Base-by-base conservation (phyloP, 1,140 invertebrate genomes). In the Spodoptera frugiperda region DNA sequence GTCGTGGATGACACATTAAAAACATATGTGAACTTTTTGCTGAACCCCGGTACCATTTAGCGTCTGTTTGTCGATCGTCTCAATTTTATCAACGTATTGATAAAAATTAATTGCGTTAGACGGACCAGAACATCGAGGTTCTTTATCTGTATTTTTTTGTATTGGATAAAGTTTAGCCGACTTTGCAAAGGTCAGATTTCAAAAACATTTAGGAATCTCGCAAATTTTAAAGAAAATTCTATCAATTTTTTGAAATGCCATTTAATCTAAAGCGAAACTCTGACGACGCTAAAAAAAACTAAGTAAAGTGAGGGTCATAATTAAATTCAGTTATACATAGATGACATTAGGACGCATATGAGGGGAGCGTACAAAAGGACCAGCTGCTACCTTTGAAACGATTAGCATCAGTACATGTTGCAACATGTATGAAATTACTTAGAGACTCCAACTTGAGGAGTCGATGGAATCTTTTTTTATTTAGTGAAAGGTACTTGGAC, bases 1-100 rank as follows among this genome's bases (percentile, higher is more conserved):
- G 87, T 78, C 82, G 59, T 63, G 57, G 82, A 90, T 90, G 88
- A 90, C 87, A 91, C 83, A 89, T 84, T 84, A 77, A 78, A 83
- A 71, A 80, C 83, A 87, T 83, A 79, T 87, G 84, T 85, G 76
- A 79, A 84, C 51, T 81, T 87, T 85, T 89, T 87, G 76, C 75
- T 82, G 49, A 81, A 70, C 77, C 77, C 68, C 44, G 44, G 48
- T 10, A 53, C 44, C 55, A 59, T 75, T 73, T 75, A 63, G 59
- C 57, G 48, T 74, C 70, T 73, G 68, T 79, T 77, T 73, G 77
- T 51, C 25, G 72, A 79, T 79, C 57, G 74, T 73, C 54, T 73
- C 46, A 73, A 68, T 17, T 71, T 77, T 78, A 83, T 82, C 67
- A 65, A 21, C 14, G 48, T 72, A 63, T 73, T 78, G 79, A 83